Evolutionary conservation across 1,140 invertebrate species (phyloP), one percentile per base, ranked within the genome.

Genomic region (Heliconius congener): DNA sequence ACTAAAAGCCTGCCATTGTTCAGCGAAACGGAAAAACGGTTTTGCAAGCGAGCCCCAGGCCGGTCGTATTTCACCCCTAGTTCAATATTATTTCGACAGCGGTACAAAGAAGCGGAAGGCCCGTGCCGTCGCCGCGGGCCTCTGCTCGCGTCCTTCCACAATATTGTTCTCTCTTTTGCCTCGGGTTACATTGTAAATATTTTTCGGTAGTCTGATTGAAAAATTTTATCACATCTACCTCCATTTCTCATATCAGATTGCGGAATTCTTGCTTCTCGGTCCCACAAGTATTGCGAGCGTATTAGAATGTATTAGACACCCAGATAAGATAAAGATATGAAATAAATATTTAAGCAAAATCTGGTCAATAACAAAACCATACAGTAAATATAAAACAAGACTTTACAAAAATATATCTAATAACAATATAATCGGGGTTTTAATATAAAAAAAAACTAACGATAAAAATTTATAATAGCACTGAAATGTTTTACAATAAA

Each of bases 101-200:
- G 88, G 85, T 88, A 92, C 90, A 92, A 93, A 94, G 91, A 88
- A 88, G 81, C 86, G 90, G 90, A 92, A 89, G 87, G 88, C 90
- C 86, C 87, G 88, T 84, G 84, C 83, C 85, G 83, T 78, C 84
- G 93, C 90, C 90, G 85, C 90, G 86, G 90, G 89, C 89, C 80
- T 66, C 81, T 86, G 85, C 85, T 87, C 84, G 85, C 88, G 86
- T 90, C 92, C 86, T 87, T 87, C 84, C 85, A 87, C 91, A 93
- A 94, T 94, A 94, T 94, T 94, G 91, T 94, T 91, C 88, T 92
- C 89, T 87, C 82, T 85, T 83, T 77, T 85, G 91, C 90, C 90
- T 93, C 88, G 85, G 91, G 91, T 91, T 93, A 93, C 89, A 92
- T 86, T 89, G 91, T 94, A 93, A 93, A 93, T 92, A 94, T 93